Evolutionary conservation across 2,113 vertebrate species (phyloP).

Genomic region (Geothlypis trichas): DNA sequence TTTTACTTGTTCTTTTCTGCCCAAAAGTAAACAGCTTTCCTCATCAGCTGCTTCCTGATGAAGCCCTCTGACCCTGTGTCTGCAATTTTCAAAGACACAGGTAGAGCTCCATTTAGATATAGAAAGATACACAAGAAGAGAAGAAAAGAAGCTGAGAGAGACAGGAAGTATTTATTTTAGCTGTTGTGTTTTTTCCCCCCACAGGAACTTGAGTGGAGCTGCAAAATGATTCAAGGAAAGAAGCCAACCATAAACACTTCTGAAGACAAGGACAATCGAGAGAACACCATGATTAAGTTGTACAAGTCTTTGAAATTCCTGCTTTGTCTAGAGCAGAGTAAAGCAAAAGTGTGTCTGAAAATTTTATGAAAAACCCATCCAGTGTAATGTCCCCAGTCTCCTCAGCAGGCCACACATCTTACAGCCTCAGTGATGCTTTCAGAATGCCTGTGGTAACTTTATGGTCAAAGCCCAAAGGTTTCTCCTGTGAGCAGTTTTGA

Average conservation of each 20-base stretch:
- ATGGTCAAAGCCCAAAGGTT: not conserved
- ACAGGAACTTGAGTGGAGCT: not conserved
- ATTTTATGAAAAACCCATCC: not conserved
- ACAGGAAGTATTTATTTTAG: not conserved
- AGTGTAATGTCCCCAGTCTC: not conserved
- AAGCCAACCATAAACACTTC: not conserved
- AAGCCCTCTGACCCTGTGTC: not conserved
- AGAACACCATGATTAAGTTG: not conserved
- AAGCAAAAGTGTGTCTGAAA: not conserved
- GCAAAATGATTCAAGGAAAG: not conserved
- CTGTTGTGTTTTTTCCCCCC: not conserved
- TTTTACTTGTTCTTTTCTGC: not conserved
- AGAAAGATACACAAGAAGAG: not conserved
- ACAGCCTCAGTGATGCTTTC: not conserved
- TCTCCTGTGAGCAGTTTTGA: not conserved
- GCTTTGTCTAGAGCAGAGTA: not conserved
- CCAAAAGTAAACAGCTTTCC: not conserved
- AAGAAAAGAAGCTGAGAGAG: not conserved
- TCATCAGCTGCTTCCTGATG: not conserved
- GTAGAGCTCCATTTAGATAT: not conserved
- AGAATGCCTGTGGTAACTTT: not conserved
- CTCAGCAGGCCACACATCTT: not conserved
- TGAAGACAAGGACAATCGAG: not conserved
- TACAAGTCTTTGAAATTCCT: not conserved
- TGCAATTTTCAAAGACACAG: not conserved